Evolutionary conservation across 35 echinoderm and acorn worm species (phyloP).

Genomic region (Holothuria glaberrima): DNA sequence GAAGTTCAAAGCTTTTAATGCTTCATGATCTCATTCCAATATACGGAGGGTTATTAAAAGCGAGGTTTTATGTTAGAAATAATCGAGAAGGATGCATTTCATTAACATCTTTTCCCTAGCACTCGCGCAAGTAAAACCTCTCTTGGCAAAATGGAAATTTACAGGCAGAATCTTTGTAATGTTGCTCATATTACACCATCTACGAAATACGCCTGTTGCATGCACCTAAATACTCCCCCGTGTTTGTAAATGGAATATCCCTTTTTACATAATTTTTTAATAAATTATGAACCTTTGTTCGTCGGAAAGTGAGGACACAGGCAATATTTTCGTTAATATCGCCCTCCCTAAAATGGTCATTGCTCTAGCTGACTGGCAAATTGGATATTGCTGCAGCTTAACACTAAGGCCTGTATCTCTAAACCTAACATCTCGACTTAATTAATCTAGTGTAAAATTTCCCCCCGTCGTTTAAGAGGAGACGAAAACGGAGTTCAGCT

Average conservation of each 20-base stretch:
- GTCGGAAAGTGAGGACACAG: not conserved
- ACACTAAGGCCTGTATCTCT: not conserved
- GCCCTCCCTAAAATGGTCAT: conserved; percentile 3
- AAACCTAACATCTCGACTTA: too few species aligned
- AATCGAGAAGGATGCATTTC: not conserved
- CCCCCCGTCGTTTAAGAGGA: too few species aligned
- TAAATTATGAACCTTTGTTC: conserved; percentile 34
- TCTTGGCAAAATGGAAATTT: not conserved
- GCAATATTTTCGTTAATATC: conserved; percentile 28
- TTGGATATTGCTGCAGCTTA: not conserved
- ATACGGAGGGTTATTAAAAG: too few species aligned
- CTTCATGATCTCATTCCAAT: too few species aligned
- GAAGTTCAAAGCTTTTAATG: too few species aligned
- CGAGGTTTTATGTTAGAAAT: too few species aligned
- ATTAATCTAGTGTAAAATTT: too few species aligned
- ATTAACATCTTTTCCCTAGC: not conserved
- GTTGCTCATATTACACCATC: too few species aligned
- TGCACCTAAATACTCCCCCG: not conserved
- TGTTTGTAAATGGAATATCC: conserved; percentile 2
- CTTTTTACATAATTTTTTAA: conserved; percentile 24
- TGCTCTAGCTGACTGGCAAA: not conserved
- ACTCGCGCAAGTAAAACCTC: not conserved
- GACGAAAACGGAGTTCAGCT: too few species aligned
- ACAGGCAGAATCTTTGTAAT: not conserved
- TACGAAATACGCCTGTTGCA: conserved; percentile 3